These are phyloP conservation scores for Perca flavescens DNA, from an alignment of 2,113 vertebrate species.

Conservation along the genomic window DNA sequence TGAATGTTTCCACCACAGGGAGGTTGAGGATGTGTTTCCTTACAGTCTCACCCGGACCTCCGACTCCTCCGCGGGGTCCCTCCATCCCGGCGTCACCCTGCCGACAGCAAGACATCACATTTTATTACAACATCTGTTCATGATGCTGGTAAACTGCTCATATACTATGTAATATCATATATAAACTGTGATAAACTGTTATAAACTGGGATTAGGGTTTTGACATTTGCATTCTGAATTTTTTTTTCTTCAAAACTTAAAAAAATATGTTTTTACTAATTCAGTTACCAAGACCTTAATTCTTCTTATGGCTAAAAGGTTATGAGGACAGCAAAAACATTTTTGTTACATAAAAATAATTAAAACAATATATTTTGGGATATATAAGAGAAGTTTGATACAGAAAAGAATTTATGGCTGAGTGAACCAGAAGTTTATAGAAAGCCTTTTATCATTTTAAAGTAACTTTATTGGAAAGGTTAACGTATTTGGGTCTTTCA, in stretches of 20 bases:
- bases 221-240: no score
- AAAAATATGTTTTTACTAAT: not conserved
- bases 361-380: no score
- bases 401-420: no score
- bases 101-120: not conserved
- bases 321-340: no score
- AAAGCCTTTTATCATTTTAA: no score
- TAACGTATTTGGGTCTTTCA: not conserved
- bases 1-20: conserved; percentile 1
- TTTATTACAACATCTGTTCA: not conserved
- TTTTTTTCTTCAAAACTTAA: no score
- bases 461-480: no score
- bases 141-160: not conserved
- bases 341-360: no score
- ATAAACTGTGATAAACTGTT: no score
- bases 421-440: not conserved
- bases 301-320: not conserved
- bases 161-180: no score
- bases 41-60: conserved; percentile 75
- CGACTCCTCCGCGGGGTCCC: conserved; percentile 79
- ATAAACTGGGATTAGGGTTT: no score
- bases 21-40: conserved; percentile 42
- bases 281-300: not conserved
- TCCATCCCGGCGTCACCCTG: conserved; percentile 79
- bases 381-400: no score